Base-by-base conservation (phyloP, 1,140 invertebrate genomes). In the Phortica variegata region DNA sequence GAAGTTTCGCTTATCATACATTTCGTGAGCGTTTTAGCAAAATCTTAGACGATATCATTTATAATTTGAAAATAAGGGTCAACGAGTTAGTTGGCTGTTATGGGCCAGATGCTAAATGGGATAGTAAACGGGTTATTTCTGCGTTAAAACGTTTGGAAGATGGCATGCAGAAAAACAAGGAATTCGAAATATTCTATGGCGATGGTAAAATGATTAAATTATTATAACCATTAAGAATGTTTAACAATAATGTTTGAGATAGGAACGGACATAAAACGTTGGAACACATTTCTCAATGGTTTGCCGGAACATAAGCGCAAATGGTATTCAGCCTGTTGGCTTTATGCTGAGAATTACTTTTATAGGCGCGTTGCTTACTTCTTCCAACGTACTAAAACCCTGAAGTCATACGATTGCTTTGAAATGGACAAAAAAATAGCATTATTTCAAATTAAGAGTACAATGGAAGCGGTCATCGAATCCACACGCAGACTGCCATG, bases 281-380 rank as follows among this genome's bases (percentile, higher is more conserved):
- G 80, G 72, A 84, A 82, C 50, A 52, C 66, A 12, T 77, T 78
- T 49, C 75, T 78, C 21, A 74, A 53, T 32, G 58, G 12, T 0
- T 16, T 75, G 3, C 2, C 9, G 0, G 49, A 55, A 0, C 23
- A 32, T 0, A 77, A 80, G 16, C 70, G 73, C n/a, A 77, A 81
- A 8, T 97, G 91, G 85, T 98, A 91, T 68, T 83, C 85, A 26
- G 82, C 86, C 29, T 76, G 82, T 2, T 98, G 92, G 93, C 76
- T 98, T 0, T 89, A 91, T 70, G 84, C 85, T 9, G 96, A 98
- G 78, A 95, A 93, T 63, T 98, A 96, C 65, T 84, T 97, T 77
- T 98, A 98, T 69, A 80, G 94, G 9, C 79, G 85, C 61, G 82
- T 98, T 18, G 78, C 82, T 56, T 87, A 95, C 66, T 84, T 85